Evolutionary conservation across 2,888 invertebrate species (phyloP).

Genomic region (Helicoverpa assulta): DNA sequence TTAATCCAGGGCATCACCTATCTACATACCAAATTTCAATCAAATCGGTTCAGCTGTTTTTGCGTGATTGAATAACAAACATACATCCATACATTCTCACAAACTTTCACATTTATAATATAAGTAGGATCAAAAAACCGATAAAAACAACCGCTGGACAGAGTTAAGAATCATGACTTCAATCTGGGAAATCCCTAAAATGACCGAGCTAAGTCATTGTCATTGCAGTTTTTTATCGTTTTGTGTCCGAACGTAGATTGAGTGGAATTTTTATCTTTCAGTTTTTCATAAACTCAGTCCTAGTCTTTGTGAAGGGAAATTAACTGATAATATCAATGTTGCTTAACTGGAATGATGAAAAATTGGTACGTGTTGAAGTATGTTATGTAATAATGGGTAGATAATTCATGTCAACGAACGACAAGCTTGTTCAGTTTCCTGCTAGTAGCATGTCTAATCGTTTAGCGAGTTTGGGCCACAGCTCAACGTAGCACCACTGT

Average conservation of each 20-base stretch:
- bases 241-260: background rate
- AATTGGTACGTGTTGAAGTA: conserved; percentile 22
- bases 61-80: too few species aligned
- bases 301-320: background rate
- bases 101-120: too few species aligned
- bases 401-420: conserved; percentile 17
- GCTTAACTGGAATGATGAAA: conserved; percentile 8
- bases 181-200: conserved; percentile 43
- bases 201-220: conserved; percentile 3
- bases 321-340: background rate
- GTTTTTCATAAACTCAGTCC: background rate
- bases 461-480: conserved; percentile 59
- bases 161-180: conserved; percentile 19
- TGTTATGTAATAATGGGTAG: conserved; percentile 17
- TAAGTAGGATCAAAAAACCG: conserved; percentile 31
- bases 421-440: conserved; percentile 50
- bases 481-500: conserved; percentile 39
- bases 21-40: too few species aligned
- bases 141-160: conserved; percentile 37
- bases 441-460: conserved; percentile 49
- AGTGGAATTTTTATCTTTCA: background rate
- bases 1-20: too few species aligned
- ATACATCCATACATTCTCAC: too few species aligned
- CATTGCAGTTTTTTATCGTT: conserved; percentile 21
- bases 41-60: too few species aligned